Evolutionary conservation across 1,140 invertebrate genomes (phyloP), one percentile per base, ranked within the genome.

Genomic region (Cryptotermes secundus): DNA sequence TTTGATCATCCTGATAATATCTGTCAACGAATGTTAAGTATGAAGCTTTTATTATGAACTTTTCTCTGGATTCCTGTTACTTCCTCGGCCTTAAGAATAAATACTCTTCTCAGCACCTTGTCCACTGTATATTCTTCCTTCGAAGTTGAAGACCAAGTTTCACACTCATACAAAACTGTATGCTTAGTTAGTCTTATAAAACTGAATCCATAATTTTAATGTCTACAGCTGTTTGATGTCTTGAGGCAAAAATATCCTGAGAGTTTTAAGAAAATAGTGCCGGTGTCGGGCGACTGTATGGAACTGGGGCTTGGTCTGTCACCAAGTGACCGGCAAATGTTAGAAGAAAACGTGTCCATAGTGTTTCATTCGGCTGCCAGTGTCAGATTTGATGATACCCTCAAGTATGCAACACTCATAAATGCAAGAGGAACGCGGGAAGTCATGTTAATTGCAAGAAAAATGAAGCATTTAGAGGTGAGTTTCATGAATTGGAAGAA

Each of bases 301-400:
- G 86, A 91, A 72, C 89, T 90, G 14, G 90, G 89, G 12, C 87
- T 95, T 6, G 94, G 89, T 3, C 35, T 89, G 19, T 86, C 88
- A 22, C 86, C 89, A 6, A 91, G 84, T 81, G 87, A 89, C 85
- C 85, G 86, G 0, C 19, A 94, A 87, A 90, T 94, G 49, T 88
- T 90, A 79, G 22, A 83, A 31, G 79, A 83, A 84, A 90, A 36
- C 83, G 90, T 94, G 24, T 88, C 90, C n/a, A 88, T 94, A 81
- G 92, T 95, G 2, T 93, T 95, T 88, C 94, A 95, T 87, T 92
- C 91, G 10, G 93, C 94, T 10, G 94, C 93, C 16, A 95, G 93
- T 49, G 83, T 86, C 16, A 84, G 85, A 35, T 86, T 86, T n/a
- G 85, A 88, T 84, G 87, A 87, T 36, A 84, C 87, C 0, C 85